A percentile compares a stretch with the other conserved stretches of the same genome.
These are phyloP conservation scores for Bedellia somnulentella DNA, from an alignment of 2,888 invertebrate species.

Conservation along the genomic window DNA sequence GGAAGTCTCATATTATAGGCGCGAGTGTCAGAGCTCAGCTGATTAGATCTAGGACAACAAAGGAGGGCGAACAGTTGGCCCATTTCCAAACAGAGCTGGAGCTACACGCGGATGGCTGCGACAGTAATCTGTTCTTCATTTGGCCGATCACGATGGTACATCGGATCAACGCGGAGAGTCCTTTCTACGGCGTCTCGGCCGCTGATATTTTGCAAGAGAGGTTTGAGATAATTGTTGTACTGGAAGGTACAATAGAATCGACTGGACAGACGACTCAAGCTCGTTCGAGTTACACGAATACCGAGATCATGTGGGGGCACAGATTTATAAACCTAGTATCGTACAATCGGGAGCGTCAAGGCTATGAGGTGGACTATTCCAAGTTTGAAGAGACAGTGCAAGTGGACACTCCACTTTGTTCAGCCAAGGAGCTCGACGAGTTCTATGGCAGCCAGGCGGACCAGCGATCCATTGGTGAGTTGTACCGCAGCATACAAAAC, in stretches of 20 bases:
- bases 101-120: conserved; percentile 73
- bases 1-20: conserved; percentile 88
- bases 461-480: conserved; percentile 59
- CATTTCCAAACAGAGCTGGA: conserved; percentile 79
- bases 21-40: conserved; percentile 83
- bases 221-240: conserved; percentile 80
- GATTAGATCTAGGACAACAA: conserved; percentile 78
- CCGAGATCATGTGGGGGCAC: conserved; percentile 82
- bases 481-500: conserved; percentile 19
- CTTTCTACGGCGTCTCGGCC: conserved; percentile 82
- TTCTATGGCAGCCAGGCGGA: conserved; percentile 64
- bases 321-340: conserved; percentile 73
- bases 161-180: conserved; percentile 78
- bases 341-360: conserved; percentile 74
- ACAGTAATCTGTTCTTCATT: conserved; percentile 84
- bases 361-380: conserved; percentile 79
- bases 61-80: conserved; percentile 81
- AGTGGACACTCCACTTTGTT: conserved; percentile 79
- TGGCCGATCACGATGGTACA: conserved; percentile 94
- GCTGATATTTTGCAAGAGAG: conserved; percentile 79
- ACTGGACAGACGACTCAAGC: conserved; percentile 77
- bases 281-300: conserved; percentile 74
- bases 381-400: conserved; percentile 79
- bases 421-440: conserved; percentile 66
- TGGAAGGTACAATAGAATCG: conserved; percentile 82